These are phyloP conservation scores for Ameiurus melas DNA, from an alignment of 2,113 vertebrate genomes.

Conservation along the genomic window DNA sequence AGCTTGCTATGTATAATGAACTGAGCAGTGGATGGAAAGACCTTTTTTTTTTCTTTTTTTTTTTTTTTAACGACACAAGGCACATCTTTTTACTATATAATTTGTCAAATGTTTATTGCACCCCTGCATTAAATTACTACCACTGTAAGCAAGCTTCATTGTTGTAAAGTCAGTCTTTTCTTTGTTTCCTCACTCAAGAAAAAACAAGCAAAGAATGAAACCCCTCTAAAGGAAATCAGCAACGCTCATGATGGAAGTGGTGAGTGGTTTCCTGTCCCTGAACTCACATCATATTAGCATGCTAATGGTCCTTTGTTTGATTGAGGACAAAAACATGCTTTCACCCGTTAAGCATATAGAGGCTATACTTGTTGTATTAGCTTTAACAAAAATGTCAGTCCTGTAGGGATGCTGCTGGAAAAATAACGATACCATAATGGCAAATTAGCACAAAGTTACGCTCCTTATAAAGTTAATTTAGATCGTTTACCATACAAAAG, in stretches of 20 bases:
- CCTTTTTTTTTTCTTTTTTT: too few species aligned
- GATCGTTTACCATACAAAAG: neutral
- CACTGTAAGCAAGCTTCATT: neutral
- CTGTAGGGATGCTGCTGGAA: neutral
- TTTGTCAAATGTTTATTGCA: neutral
- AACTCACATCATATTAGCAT: neutral
- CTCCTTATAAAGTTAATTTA: neutral
- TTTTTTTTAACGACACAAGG: neutral
- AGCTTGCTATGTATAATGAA: neutral
- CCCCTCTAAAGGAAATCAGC: conserved; percentile 49
- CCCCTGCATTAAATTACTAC: neutral
- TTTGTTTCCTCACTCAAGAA: conserved; percentile 60
- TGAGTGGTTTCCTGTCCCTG: conserved; percentile 52
- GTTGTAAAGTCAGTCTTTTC: conserved; percentile 19
- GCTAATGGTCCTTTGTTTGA: neutral
- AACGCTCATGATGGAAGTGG: conserved; percentile 57
- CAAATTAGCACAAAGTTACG: neutral
- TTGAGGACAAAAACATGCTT: neutral
- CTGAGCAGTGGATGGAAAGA: neutral
- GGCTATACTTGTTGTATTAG: neutral
- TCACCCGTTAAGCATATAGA: neutral
- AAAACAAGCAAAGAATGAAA: conserved; percentile 67
- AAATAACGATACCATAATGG: neutral
- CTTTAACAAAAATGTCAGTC: neutral
- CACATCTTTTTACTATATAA: neutral